phyloP scores from a whole-genome alignment of 2,888 invertebrate species.

The Griposia aprilina region DNA sequence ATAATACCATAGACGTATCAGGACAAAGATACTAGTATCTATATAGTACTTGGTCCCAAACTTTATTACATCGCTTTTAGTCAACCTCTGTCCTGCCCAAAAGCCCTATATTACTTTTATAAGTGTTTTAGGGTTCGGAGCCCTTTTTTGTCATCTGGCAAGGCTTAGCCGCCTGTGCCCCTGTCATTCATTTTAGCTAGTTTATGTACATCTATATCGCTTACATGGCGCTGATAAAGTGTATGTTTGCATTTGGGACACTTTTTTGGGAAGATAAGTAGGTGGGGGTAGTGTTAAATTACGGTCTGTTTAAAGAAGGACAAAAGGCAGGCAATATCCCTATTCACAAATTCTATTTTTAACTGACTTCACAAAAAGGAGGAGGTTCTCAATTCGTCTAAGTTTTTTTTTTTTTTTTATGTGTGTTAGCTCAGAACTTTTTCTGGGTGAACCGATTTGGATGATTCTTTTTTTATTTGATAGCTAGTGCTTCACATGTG shows the following conservation, averaged over 20 bases:
- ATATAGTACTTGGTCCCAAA: constrained; percentile 50
- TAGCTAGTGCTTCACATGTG: no score
- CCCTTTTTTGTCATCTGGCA: constrained; percentile 66
- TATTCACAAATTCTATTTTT: no score
- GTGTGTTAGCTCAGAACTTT: no score
- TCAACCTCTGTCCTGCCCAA: constrained; percentile 33
- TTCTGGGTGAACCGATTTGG: no score
- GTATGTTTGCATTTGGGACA: not conserved
- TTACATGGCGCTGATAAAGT: not conserved
- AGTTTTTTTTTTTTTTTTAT: no score
- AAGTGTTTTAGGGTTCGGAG: constrained; percentile 58
- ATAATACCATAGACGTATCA: constrained; percentile 13
- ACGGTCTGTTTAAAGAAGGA: not conserved
- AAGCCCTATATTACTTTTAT: constrained; percentile 62
- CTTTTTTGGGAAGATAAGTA: not conserved
- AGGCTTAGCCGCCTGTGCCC: constrained; percentile 33
- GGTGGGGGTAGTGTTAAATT: not conserved
- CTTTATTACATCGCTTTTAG: constrained; percentile 61
- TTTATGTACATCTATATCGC: constrained; percentile 29
- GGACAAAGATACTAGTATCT: constrained; percentile 24
- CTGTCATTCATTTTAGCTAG: constrained; percentile 49
- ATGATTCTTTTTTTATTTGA: no score
- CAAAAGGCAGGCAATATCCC: not conserved
- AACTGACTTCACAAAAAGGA: no score
- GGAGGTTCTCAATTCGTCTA: no score